Conservation (phyloP, 2,888 invertebrate species). For the Caenorhabditis wallacei region DNA sequence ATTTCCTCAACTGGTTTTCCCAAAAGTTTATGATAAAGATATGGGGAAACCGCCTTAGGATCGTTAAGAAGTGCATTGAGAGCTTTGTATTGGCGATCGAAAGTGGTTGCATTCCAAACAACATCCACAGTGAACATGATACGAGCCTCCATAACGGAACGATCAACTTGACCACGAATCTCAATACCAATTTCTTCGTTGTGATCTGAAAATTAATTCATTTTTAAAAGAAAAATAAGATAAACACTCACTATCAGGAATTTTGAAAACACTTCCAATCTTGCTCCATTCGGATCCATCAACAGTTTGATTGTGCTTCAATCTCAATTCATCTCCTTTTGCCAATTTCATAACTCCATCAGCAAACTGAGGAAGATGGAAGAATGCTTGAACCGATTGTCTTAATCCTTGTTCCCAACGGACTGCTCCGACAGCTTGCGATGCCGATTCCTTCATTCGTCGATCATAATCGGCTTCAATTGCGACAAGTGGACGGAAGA, state of each 20-base stretch:
- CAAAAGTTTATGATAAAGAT: conserved; percentile 96
- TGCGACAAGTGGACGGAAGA: conserved; percentile 96
- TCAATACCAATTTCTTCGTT: conserved; percentile 99
- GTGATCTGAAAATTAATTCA: conserved; percentile 87
- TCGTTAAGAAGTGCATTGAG: conserved; percentile 96
- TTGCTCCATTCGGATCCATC: conserved; percentile 89
- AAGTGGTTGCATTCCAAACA: conserved; percentile 81
- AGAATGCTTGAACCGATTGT: conserved; percentile 97
- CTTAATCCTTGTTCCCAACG: conserved; percentile 99
- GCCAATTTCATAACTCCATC: conserved; percentile 97
- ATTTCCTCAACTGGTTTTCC: conserved; percentile 87
- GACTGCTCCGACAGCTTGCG: conserved; percentile 93
- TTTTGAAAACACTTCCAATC: conserved; percentile 94
- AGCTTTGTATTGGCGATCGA: conserved; percentile 91
- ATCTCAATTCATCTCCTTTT: conserved; percentile 97
- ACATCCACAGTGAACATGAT: conserved; percentile 97
- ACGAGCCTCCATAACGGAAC: conserved; percentile 92
- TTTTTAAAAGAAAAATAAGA: neutral
- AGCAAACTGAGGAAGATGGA: conserved; percentile 96
- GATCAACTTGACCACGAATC: conserved; percentile 91
- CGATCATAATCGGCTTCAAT: conserved; percentile 99
- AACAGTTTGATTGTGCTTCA: conserved; percentile 87
- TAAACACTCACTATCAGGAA: conserved; percentile 85
- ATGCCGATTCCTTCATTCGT: conserved; percentile 95
- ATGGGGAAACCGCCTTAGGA: conserved; percentile 96